Evolutionary conservation across 2,113 vertebrate species (phyloP), one percentile per base, ranked within the genome.

Genomic region (Capreolus pygargus): DNA sequence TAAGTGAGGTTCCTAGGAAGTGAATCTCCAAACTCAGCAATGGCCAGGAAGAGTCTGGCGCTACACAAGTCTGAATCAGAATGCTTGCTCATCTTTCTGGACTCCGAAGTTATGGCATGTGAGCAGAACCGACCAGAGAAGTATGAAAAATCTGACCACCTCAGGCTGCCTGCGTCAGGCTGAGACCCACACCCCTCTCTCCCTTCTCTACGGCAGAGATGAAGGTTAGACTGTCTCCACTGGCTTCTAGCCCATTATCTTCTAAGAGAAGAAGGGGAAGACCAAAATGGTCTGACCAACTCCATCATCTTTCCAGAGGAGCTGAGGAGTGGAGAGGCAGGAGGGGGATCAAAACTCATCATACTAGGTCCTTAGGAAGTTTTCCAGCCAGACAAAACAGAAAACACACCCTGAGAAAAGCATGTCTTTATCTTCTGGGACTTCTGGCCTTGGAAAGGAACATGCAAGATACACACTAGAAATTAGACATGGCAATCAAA

Each of bases 401-500:
- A 47, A 86, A 70, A 97, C 55, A 58, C 11, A 93, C 3, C 28
- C 82, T 15, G 43, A 95, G 78, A 85, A 97, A 87, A 92, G 36
- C 16, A 54, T 5, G 6, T 57, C 83, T 84, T 2, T 54, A 45
- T 89, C 82, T 92, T 83, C 67, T 95, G 15, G 39, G 60, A 43
- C 47, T 88, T 88, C 64, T 95, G 45, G 58, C 19, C 45, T 86
- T 94, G 45, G 50, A 95, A 94, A 88, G 76, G 54, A 95, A 55
- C 27, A 95, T 45, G 13, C 39, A 91, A 96, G 54, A 88, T 30
- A 82, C 15, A 55, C n/a, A 78, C 27, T 79, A 17, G 82, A 96
- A 94, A 67, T 94, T 28, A 93, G 60, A 97, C 21, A 43, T 15
- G 17, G 83, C 81, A 97, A 88, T 67, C 67, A 95, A 94, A 98